A percentile compares a stretch with the other conserved stretches of the same genome.
Evolutionary conservation across 2,888 invertebrate genomes (phyloP).

Genomic region (Apantesis nais): DNA sequence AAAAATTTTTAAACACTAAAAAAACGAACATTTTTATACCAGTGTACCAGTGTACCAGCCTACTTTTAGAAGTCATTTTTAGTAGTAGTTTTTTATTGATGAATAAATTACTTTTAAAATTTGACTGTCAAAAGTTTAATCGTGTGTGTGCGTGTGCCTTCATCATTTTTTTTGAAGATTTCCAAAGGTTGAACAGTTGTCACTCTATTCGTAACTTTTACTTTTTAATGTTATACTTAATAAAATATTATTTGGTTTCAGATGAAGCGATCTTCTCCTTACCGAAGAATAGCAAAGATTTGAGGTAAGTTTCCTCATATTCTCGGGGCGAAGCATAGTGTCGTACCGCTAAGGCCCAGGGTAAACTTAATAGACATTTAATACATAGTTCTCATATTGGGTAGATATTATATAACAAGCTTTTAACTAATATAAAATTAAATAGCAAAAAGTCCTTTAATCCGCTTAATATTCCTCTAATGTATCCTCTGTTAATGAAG

Average conservation of each 20-base stretch:
- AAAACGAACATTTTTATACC: no score
- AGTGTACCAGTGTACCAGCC: no score
- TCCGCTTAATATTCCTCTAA: background rate
- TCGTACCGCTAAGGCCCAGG: slow-evolving; percentile 22
- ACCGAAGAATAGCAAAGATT: slow-evolving; percentile 61
- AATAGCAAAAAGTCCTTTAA: no score
- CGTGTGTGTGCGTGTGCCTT: no score
- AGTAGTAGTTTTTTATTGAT: no score
- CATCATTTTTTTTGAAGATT: background rate
- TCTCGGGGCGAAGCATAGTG: slow-evolving; percentile 17
- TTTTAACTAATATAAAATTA: background rate
- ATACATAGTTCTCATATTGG: slow-evolving; percentile 46
- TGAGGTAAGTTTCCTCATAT: slow-evolving; percentile 66
- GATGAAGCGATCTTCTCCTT: slow-evolving; percentile 54
- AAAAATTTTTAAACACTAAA: no score
- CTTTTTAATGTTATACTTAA: background rate
- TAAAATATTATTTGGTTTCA: slow-evolving; percentile 58
- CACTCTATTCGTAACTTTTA: background rate
- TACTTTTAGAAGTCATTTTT: no score
- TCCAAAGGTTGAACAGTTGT: background rate
- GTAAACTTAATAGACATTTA: slow-evolving; percentile 60
- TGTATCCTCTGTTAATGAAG: background rate
- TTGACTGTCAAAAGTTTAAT: no score
- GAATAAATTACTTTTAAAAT: no score
- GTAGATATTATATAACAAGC: background rate